Evolutionary conservation across 2,797 vertebrate species (phyloP).

Genomic region (Rhinichthys osculus): DNA sequence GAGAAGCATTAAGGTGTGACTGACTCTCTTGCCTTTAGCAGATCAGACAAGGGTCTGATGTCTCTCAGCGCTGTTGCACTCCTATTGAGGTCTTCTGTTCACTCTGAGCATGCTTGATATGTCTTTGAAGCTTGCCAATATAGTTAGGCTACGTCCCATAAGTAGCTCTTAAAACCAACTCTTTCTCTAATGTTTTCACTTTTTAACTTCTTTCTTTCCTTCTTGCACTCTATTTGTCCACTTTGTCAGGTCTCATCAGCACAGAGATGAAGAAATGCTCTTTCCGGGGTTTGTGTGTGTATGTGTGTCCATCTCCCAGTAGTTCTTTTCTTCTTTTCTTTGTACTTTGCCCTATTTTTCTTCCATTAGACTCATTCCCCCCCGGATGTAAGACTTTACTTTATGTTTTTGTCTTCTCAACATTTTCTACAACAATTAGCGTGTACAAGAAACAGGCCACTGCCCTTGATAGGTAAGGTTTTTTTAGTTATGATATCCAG

Average conservation of each 20-base stretch:
- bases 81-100: constrained; percentile 36
- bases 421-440: constrained; percentile 46
- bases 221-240: constrained; percentile 55
- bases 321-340: constrained; percentile 67
- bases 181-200: constrained; percentile 35
- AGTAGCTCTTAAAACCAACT: constrained; percentile 52
- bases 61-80: constrained; percentile 49
- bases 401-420: constrained; percentile 59
- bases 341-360: constrained; percentile 70
- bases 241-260: constrained; percentile 69
- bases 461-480: constrained; percentile 26
- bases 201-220: constrained; percentile 19
- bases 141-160: background rate
- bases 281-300: constrained; percentile 65
- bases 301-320: constrained; percentile 65
- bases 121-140: constrained; percentile 44
- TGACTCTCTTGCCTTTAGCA: constrained; percentile 68
- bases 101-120: constrained; percentile 40
- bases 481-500: background rate
- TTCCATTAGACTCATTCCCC: constrained; percentile 73
- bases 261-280: constrained; percentile 65
- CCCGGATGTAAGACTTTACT: constrained; percentile 61
- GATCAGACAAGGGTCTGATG: constrained; percentile 63
- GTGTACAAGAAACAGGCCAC: constrained; percentile 25
- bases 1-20: constrained; percentile 68